Conservation (phyloP, 1,140 invertebrate species). For the Olivierus martensii region DNA sequence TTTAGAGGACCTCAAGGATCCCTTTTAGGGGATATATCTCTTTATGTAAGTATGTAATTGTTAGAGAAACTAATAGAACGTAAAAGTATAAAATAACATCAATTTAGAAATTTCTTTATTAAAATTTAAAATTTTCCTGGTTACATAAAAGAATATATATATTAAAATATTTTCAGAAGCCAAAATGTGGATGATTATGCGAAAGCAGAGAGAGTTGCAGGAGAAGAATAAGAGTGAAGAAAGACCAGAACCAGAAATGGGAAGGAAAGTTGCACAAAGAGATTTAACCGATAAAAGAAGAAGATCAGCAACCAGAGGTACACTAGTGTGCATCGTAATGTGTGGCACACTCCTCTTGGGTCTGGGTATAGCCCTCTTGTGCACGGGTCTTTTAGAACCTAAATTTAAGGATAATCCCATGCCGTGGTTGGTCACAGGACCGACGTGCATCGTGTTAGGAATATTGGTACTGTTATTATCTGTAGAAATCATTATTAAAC, state of each 20-base stretch:
- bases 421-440: constrained; percentile 14
- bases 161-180: too few species aligned
- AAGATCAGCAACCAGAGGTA: constrained; percentile 9
- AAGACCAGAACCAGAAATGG: constrained; percentile 2
- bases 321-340: constrained; percentile 13
- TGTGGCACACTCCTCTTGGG: constrained; percentile 7
- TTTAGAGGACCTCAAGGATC: too few species aligned
- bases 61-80: too few species aligned
- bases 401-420: constrained; percentile 3
- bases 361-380: constrained; percentile 1
- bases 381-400: constrained; percentile 5
- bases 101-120: too few species aligned
- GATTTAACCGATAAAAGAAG: constrained; percentile 7
- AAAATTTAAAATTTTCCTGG: too few species aligned
- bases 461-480: constrained; percentile 11
- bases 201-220: too few species aligned
- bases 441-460: constrained; percentile 14
- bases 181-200: too few species aligned
- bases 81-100: too few species aligned
- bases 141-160: too few species aligned
- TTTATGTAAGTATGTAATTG: too few species aligned
- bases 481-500: constrained; percentile 14
- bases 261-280: constrained; percentile 7
- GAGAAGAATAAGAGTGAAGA: too few species aligned
- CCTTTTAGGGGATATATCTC: too few species aligned